phyloP scores from a whole-genome alignment of 2,113 vertebrate genomes.

The Irena cyanogastra region DNA sequence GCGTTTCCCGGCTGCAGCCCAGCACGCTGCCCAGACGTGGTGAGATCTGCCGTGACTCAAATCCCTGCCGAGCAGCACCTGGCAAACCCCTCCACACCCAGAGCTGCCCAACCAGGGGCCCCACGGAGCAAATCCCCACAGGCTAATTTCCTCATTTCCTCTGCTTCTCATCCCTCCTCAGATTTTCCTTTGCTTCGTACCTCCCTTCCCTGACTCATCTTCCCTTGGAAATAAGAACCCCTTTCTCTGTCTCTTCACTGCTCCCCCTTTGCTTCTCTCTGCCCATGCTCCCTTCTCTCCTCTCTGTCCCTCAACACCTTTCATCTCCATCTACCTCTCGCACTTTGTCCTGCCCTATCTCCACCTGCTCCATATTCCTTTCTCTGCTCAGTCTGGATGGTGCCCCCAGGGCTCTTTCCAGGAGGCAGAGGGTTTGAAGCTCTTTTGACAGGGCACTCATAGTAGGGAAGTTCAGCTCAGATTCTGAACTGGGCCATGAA shows the following conservation, averaged over 20 bases:
- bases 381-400: not conserved
- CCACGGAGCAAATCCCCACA: not conserved
- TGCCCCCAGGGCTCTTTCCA: not conserved
- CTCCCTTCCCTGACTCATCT: not conserved
- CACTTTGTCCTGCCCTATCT: not conserved
- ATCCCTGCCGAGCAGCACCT: not conserved
- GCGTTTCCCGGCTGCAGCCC: not conserved
- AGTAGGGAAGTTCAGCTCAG: not conserved
- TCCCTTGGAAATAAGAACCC: not conserved
- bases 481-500: not conserved
- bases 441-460: not conserved
- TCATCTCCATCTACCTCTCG: not conserved
- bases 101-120: not conserved
- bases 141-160: not conserved
- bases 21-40: not conserved
- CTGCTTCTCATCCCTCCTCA: not conserved
- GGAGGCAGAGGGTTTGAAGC: not conserved
- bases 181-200: not conserved
- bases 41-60: not conserved
- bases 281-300: not conserved
- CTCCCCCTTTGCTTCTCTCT: not conserved
- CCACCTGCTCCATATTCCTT: not conserved
- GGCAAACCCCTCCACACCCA: not conserved
- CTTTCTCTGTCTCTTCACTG: not conserved
- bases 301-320: not conserved